Percentiles rank a stretch among this genome's conserved stretches.
Conservation (phyloP, 1,140 invertebrate genomes). For the Trichonephila clavipes region DNA sequence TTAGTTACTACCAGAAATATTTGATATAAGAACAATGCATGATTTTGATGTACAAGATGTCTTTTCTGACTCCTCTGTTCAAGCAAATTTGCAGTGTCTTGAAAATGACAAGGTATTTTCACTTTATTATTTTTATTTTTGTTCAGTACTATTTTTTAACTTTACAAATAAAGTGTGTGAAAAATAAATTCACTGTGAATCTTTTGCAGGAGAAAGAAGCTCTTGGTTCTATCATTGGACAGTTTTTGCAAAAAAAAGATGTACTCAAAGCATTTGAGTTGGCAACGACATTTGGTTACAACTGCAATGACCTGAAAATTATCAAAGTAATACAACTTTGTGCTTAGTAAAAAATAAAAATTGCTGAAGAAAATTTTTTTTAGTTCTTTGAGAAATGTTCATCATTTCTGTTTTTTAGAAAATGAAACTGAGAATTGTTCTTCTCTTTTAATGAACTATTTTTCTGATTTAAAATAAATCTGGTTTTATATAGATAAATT, state of each 20-base stretch:
- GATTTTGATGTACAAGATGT: constrained; percentile 34
- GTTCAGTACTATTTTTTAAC: background rate
- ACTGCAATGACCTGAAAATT: constrained; percentile 58
- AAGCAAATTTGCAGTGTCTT: background rate
- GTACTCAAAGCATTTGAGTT: constrained; percentile 54
- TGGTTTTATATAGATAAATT: no score
- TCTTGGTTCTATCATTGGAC: constrained; percentile 59
- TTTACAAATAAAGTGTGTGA: background rate
- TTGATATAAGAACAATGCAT: constrained; percentile 44
- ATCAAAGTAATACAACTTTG: constrained; percentile 32
- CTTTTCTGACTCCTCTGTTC: background rate
- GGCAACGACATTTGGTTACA: constrained; percentile 52
- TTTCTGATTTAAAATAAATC: no score
- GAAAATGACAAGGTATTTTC: background rate
- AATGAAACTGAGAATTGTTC: no score
- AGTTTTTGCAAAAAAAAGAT: constrained; percentile 56
- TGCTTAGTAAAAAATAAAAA: no score
- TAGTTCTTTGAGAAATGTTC: no score
- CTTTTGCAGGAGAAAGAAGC: constrained; percentile 53
- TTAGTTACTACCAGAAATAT: constrained; percentile 62
- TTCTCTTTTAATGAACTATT: no score
- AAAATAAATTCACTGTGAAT: background rate
- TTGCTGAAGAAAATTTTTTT: no score
- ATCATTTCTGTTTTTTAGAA: no score
- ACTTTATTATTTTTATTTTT: background rate